Evolutionary conservation across 2,113 vertebrate genomes (phyloP).

Genomic region (Sialia sialis): DNA sequence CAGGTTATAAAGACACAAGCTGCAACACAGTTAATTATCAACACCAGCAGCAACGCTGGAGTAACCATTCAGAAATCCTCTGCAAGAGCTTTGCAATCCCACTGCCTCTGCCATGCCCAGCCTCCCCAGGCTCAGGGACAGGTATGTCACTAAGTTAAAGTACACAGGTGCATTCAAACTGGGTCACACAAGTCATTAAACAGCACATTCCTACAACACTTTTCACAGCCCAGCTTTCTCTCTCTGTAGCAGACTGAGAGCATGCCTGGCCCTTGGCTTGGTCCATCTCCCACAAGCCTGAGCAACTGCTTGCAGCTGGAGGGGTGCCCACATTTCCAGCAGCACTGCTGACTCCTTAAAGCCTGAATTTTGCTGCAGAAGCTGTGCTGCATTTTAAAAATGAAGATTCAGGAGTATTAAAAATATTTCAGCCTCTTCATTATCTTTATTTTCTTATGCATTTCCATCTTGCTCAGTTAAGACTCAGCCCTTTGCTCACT

Average conservation of each 20-base stretch:
- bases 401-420: constrained; percentile 39
- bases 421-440: constrained; percentile 45
- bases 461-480: neutral
- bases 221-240: neutral
- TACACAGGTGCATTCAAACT: neutral
- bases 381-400: neutral
- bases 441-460: neutral
- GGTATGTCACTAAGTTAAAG: neutral
- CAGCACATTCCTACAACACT: neutral
- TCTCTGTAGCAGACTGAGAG: neutral
- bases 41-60: neutral
- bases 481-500: neutral
- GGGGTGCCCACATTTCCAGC: neutral
- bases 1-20: neutral
- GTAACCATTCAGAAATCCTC: neutral
- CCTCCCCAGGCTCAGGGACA: neutral
- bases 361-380: neutral
- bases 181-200: neutral
- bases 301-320: neutral
- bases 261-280: neutral
- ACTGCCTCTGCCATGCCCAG: neutral
- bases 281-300: neutral
- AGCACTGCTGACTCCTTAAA: constrained; percentile 35
- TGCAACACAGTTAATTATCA: neutral
- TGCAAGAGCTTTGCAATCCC: neutral